Evolutionary conservation across 2,888 invertebrate genomes (phyloP).

Genomic region (Hypomecis punctinalis): DNA sequence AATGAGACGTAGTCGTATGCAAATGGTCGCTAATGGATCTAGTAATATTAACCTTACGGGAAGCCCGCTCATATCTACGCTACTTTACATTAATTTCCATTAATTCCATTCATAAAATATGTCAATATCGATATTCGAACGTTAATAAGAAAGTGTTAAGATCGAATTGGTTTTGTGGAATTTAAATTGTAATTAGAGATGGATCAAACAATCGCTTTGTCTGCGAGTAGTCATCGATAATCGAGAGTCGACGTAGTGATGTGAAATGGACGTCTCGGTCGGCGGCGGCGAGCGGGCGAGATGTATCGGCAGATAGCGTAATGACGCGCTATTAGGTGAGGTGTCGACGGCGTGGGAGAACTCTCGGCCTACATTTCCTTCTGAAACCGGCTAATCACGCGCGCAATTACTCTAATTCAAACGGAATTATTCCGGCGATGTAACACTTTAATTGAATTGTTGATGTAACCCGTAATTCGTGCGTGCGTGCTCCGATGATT

Average conservation of each 20-base stretch:
- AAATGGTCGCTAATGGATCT: conserved; percentile 67
- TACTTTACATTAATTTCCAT: conserved; percentile 71
- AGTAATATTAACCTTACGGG: conserved; percentile 59
- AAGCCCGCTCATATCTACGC: conserved; percentile 55
- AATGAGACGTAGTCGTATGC: conserved; percentile 68
- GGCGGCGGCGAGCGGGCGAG: conserved; percentile 46
- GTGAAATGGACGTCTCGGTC: conserved; percentile 50
- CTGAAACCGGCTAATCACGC: conserved; percentile 71
- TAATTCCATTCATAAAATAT: conserved; percentile 64
- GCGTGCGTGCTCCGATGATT: conserved; percentile 56
- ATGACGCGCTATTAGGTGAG: conserved; percentile 78
- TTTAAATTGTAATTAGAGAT: conserved; percentile 41
- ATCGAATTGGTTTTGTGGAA: conserved; percentile 36
- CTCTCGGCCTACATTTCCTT: conserved; percentile 73
- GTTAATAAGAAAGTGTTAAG: conserved; percentile 47
- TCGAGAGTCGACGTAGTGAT: conserved; percentile 66
- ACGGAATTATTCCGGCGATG: conserved; percentile 72
- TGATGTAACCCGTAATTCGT: conserved; percentile 64
- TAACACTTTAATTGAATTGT: conserved; percentile 81
- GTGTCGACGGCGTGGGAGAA: conserved; percentile 80
- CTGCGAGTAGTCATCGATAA: conserved; percentile 66
- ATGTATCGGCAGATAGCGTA: conserved; percentile 79
- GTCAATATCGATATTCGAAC: conserved; percentile 33
- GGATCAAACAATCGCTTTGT: conserved; percentile 71
- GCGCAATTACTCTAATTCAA: conserved; percentile 81